phyloP scores from a whole-genome alignment of 2,888 invertebrate genomes.

The Zhengitettix transpicula region DNA sequence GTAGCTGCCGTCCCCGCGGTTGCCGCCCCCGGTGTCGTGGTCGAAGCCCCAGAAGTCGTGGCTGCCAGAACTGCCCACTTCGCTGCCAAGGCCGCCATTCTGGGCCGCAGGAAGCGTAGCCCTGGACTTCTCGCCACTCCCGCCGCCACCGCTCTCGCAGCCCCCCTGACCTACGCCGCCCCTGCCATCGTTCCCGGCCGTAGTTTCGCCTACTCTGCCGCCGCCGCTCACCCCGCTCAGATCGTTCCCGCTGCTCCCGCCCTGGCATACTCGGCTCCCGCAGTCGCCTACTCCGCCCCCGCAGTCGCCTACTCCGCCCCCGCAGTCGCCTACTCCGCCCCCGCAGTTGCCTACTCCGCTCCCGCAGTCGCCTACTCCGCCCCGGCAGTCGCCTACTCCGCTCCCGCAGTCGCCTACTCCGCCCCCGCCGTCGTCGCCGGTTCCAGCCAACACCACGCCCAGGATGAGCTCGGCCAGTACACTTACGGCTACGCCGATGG shows the following conservation, averaged over 20 bases:
- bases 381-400: constrained; percentile 13
- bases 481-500: constrained; percentile 45
- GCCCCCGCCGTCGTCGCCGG: constrained; percentile 16
- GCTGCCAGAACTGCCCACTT: constrained; percentile 34
- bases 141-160: constrained; percentile 5
- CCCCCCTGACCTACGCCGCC: constrained; percentile 8
- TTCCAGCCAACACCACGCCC: constrained; percentile 34
- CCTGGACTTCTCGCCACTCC: constrained; percentile 9
- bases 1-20: neutral
- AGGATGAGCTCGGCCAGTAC: constrained; percentile 40
- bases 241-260: constrained; percentile 15
- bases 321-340: constrained; percentile 3
- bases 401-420: constrained; percentile 17
- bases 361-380: constrained; percentile 18
- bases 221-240: constrained; percentile 16
- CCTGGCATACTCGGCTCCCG: constrained; percentile 17
- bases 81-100: constrained; percentile 19
- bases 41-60: constrained; percentile 9
- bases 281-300: constrained; percentile 6
- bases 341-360: constrained; percentile 6
- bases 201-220: constrained; percentile 7
- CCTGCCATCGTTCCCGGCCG: constrained; percentile 8
- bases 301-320: constrained; percentile 19
- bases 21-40: constrained; percentile 15
- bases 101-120: constrained; percentile 16